Evolutionary conservation across 2,888 invertebrate species (phyloP), one percentile per base, ranked within the genome.

Genomic region (Baccha elongata): DNA sequence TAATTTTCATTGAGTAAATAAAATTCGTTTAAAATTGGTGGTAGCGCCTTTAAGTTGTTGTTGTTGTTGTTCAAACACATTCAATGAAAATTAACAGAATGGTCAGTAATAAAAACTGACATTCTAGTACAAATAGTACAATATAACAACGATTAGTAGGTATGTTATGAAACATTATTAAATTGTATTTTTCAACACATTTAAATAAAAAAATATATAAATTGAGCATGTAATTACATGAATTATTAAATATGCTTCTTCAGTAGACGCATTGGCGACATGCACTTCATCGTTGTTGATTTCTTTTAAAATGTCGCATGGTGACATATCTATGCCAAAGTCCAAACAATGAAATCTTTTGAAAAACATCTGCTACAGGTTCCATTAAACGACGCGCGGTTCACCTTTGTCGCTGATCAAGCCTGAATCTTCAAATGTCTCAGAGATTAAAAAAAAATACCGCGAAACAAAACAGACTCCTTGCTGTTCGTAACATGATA

Each of bases 241-340:
- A 7, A 52, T 35, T 53, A 5, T 4, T 6, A 52, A 52, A 11
- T 6, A 11, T 1, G 11, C 32, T 19, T 53, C 29, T 17, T n/a
- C 21, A 58, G 58, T 58, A 60, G 60, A 60, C 60, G 1, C n/a
- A 29, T n/a, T 26, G 60, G 60, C 60, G 44, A 42, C 60, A 26
- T 32, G n/a, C n/a, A n/a, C n/a, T n/a, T n/a, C n/a, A n/a, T 8
- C 29, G 29, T 60, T 60, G 60, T 60, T 60, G 29, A 29, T 44
- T 44, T 29, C 13, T 26, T 60, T n/a, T 10, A 29, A 60, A 60
- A 60, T 29, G 7, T 29, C 44, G 7, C 29, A 32, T 32, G 3
- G n/a, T 58, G 58, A 58, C 58, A 60, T 44, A 58, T 58, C 37
- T 58, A 15, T 58, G 40, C 40, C 55, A 23, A 58, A 21, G 4